phyloP scores from a whole-genome alignment of 2,113 vertebrate genomes.

The Gymnogyps californianus region DNA sequence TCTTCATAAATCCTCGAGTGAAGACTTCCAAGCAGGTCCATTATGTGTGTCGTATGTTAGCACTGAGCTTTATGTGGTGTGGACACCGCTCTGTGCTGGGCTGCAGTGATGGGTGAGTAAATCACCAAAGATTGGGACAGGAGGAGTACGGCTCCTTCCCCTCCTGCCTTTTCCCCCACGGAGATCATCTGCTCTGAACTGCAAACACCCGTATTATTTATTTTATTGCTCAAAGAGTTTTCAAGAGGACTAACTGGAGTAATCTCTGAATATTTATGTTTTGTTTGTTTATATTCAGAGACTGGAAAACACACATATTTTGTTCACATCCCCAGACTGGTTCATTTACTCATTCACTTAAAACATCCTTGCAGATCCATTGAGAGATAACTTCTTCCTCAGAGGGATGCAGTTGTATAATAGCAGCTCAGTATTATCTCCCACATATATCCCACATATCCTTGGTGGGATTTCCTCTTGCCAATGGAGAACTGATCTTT shows the following conservation, averaged over 20 bases:
- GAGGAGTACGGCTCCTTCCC: neutral
- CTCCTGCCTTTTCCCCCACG: neutral
- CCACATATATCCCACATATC: neutral
- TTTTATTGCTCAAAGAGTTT: slow-evolving; percentile 20
- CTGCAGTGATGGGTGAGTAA: slow-evolving; percentile 23
- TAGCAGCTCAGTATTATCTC: slow-evolving; percentile 16
- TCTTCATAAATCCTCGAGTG: slow-evolving; percentile 67
- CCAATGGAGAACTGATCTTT: neutral
- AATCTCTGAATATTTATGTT: slow-evolving; percentile 43
- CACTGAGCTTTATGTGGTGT: slow-evolving; percentile 34
- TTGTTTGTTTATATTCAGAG: slow-evolving; percentile 60
- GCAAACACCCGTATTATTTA: neutral
- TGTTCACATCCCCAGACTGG: slow-evolving; percentile 1
- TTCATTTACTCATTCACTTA: slow-evolving; percentile 26
- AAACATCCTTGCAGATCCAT: slow-evolving; percentile 1
- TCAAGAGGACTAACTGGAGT: neutral
- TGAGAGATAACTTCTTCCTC: slow-evolving; percentile 36
- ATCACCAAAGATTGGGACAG: neutral
- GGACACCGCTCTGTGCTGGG: slow-evolving; percentile 17
- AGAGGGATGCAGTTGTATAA: neutral
- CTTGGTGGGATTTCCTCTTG: neutral
- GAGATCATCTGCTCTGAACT: slow-evolving; percentile 8
- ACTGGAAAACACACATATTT: slow-evolving; percentile 48
- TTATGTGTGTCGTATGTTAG: slow-evolving; percentile 56
- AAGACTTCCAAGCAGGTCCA: slow-evolving; percentile 51